These are phyloP conservation scores for Pocota personata DNA, from an alignment of 2,888 invertebrate species.

Conservation along the genomic window DNA sequence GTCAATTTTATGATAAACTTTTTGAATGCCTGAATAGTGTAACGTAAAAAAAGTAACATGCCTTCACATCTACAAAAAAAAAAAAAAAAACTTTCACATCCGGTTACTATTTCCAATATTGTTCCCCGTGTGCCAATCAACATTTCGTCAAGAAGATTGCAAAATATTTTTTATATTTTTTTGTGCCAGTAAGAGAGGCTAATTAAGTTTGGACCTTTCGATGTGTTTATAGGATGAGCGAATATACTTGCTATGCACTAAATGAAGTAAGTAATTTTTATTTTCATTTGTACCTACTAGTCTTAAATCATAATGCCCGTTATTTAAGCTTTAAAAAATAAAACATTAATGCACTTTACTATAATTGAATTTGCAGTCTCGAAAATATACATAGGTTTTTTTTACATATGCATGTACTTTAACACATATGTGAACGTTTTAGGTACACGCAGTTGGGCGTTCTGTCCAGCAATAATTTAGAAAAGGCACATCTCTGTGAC, in stretches of 20 bases:
- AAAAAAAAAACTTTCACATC: background rate
- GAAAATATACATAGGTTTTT: no score
- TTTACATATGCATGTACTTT: no score
- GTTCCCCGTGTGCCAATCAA: constrained; percentile 41
- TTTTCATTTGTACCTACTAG: background rate
- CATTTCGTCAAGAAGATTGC: constrained; percentile 39
- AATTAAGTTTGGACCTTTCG: constrained; percentile 59
- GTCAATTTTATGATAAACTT: background rate
- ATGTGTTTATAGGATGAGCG: constrained; percentile 69
- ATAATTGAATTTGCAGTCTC: no score
- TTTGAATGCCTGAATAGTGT: background rate
- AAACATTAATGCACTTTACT: no score
- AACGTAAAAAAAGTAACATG: constrained; percentile 1
- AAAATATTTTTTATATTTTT: constrained; percentile 15
- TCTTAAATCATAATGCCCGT: no score
- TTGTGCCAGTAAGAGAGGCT: constrained; percentile 69
- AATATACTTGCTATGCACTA: constrained; percentile 82
- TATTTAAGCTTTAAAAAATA: no score
- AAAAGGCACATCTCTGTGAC: no score
- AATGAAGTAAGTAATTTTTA: constrained; percentile 80
- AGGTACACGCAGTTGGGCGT: no score
- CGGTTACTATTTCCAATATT: background rate
- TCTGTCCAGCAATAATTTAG: no score
- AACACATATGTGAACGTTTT: no score
- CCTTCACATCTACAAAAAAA: constrained; percentile 1